phyloP scores from a whole-genome alignment of 2,797 vertebrate species.

The Scomberomorus guttatus region DNA sequence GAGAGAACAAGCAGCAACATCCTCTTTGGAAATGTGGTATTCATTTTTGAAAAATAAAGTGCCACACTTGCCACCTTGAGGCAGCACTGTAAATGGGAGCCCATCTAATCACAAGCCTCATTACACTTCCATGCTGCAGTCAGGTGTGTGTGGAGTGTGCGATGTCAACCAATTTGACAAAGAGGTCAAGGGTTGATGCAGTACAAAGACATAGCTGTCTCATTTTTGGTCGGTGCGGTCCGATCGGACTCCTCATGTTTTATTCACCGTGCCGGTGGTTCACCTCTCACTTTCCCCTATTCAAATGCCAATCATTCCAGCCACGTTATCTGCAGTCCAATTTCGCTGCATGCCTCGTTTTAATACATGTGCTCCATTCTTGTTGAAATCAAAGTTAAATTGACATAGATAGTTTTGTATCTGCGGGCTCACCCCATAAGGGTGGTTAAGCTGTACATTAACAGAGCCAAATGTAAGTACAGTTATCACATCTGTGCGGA shows the following conservation, averaged over 20 bases:
- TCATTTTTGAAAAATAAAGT: slow-evolving; percentile 36
- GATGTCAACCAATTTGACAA: slow-evolving; percentile 61
- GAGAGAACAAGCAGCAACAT: slow-evolving; percentile 1
- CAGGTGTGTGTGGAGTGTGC: slow-evolving; percentile 45
- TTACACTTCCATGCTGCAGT: slow-evolving; percentile 38
- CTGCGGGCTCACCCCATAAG: slow-evolving; percentile 11
- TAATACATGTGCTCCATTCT: slow-evolving; percentile 21
- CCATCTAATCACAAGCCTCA: slow-evolving; percentile 50
- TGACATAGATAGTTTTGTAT: slow-evolving; percentile 23
- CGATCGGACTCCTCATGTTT: slow-evolving; percentile 63
- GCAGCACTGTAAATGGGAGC: slow-evolving; percentile 26
- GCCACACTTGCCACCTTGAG: not conserved
- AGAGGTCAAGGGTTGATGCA: slow-evolving; percentile 59
- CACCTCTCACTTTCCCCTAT: slow-evolving; percentile 57
- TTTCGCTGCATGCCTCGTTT: slow-evolving; percentile 13
- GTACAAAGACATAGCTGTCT: slow-evolving; percentile 70
- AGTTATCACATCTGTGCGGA: slow-evolving; percentile 19
- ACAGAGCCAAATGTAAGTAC: slow-evolving; percentile 1
- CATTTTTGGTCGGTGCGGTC: slow-evolving; percentile 55
- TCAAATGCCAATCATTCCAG: slow-evolving; percentile 56
- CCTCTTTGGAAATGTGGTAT: slow-evolving; percentile 7
- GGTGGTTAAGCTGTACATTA: slow-evolving; percentile 37
- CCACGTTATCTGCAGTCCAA: slow-evolving; percentile 43
- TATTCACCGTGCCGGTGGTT: slow-evolving; percentile 60
- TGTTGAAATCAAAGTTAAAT: slow-evolving; percentile 33